These are phyloP conservation scores for Antennarius maculatus DNA, from an alignment of 2,797 vertebrate species.

Conservation along the genomic window DNA sequence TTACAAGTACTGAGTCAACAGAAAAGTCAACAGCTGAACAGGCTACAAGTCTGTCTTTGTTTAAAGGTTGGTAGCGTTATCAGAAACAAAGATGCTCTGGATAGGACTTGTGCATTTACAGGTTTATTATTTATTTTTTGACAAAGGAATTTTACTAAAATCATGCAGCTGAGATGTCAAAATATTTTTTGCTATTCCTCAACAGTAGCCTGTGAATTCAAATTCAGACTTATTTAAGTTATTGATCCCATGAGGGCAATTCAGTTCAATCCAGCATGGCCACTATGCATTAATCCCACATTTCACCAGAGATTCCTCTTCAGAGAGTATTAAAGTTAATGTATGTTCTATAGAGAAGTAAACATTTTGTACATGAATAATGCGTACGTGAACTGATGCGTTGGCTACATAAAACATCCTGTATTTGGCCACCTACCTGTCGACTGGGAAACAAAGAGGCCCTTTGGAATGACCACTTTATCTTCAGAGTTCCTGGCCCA, in stretches of 20 bases:
- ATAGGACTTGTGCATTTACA: slow-evolving; percentile 23
- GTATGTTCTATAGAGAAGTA: too few relatives aligned
- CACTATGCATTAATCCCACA: slow-evolving; percentile 21
- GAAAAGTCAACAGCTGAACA: slow-evolving; percentile 44
- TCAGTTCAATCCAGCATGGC: slow-evolving; percentile 4
- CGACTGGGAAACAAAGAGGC: slow-evolving; percentile 93
- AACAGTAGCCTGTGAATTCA: slow-evolving; percentile 16
- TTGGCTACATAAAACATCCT: slow-evolving; percentile 25
- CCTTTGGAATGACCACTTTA: slow-evolving; percentile 97
- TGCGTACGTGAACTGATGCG: slow-evolving; percentile 15
- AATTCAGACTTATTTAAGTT: too few relatives aligned
- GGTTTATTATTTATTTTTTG: slow-evolving; percentile 21
- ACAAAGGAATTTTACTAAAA: slow-evolving; percentile 35
- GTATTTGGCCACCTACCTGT: slow-evolving; percentile 84
- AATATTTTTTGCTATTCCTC: slow-evolving; percentile 33
- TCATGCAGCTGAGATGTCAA: slow-evolving; percentile 38
- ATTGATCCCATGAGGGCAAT: too few relatives aligned
- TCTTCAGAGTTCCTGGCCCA: slow-evolving; percentile 99
- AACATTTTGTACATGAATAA: neutral
- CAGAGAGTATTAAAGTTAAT: too few relatives aligned
- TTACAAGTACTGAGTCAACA: slow-evolving; percentile 53
- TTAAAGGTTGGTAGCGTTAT: slow-evolving; percentile 25
- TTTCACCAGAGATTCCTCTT: slow-evolving; percentile 1
- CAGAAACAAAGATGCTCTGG: slow-evolving; percentile 22
- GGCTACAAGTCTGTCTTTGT: slow-evolving; percentile 25